Conservation (phyloP, 2,797 vertebrate species). For the Tragelaphus oryx region DNA sequence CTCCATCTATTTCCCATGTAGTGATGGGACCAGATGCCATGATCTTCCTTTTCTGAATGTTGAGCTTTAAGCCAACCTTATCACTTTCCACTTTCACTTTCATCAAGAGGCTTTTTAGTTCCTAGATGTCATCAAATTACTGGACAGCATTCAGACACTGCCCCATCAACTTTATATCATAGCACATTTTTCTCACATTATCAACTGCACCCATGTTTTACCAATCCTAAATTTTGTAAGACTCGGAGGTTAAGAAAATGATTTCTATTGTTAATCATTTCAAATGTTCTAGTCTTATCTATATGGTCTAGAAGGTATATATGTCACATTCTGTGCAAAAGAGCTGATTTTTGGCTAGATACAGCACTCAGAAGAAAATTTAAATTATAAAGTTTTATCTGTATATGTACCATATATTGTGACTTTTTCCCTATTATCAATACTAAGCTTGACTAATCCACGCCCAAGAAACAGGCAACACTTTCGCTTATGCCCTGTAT, state of each 20-base stretch:
- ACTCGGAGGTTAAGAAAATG: background rate
- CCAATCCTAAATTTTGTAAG: background rate
- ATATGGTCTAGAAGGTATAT: background rate
- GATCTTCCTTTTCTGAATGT: no score
- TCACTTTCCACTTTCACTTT: no score
- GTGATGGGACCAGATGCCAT: no score
- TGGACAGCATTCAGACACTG: fast-evolving
- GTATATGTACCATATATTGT: background rate
- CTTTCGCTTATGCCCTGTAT: background rate
- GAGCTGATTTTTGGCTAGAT: no score
- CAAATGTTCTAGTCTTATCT: background rate
- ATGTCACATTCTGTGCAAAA: background rate
- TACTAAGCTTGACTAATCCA: background rate
- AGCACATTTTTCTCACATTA: background rate
- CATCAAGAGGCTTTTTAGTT: no score
- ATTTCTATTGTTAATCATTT: background rate
- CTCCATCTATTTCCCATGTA: no score
- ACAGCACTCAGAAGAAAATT: background rate
- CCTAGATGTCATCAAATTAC: background rate
- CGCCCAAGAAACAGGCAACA: background rate
- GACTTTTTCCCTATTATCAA: background rate
- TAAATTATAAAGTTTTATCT: no score
- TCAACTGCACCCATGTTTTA: background rate
- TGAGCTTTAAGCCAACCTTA: no score
- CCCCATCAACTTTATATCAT: background rate